phyloP scores from a whole-genome alignment of 2,888 invertebrate genomes.

The Phoenoteleia sp. region DNA sequence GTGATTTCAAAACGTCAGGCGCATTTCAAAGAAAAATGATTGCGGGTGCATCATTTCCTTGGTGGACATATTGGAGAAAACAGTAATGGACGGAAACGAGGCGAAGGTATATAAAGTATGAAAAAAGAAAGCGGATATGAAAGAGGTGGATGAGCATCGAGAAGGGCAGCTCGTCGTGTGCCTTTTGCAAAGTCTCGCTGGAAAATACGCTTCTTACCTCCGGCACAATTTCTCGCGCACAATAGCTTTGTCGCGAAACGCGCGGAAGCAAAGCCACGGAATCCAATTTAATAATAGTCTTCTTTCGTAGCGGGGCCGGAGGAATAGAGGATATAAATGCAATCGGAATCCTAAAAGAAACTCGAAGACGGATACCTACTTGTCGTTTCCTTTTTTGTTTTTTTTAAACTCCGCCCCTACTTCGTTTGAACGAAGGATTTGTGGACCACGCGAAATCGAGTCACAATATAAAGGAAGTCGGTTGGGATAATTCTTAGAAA shows the following conservation, averaged over 20 bases:
- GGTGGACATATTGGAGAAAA: conserved; percentile 61
- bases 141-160: conserved; percentile 62
- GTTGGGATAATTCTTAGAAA: conserved; percentile 7
- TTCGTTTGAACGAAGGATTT: conserved; percentile 58
- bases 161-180: conserved; percentile 60
- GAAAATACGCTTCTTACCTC: conserved; percentile 78
- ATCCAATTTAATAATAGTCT: conserved; percentile 83
- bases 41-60: conserved; percentile 40
- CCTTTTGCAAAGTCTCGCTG: conserved; percentile 65
- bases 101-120: conserved; percentile 63
- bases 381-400: conserved; percentile 55
- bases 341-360: conserved; percentile 75
- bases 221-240: conserved; percentile 78
- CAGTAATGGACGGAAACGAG: conserved; percentile 63
- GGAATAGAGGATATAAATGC: conserved; percentile 75
- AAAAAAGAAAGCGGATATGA: conserved; percentile 64
- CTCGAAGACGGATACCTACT: conserved; percentile 62
- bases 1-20: conserved; percentile 44
- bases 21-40: conserved; percentile 47
- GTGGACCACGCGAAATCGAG: conserved; percentile 59
- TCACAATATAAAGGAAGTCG: conserved; percentile 17
- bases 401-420: conserved; percentile 4
- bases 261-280: conserved; percentile 76
- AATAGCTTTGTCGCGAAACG: conserved; percentile 78
- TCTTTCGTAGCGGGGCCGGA: conserved; percentile 65